These are phyloP conservation scores for Sceliomorpha sp. DNA, from an alignment of 2,888 invertebrate species.

Conservation along the genomic window DNA sequence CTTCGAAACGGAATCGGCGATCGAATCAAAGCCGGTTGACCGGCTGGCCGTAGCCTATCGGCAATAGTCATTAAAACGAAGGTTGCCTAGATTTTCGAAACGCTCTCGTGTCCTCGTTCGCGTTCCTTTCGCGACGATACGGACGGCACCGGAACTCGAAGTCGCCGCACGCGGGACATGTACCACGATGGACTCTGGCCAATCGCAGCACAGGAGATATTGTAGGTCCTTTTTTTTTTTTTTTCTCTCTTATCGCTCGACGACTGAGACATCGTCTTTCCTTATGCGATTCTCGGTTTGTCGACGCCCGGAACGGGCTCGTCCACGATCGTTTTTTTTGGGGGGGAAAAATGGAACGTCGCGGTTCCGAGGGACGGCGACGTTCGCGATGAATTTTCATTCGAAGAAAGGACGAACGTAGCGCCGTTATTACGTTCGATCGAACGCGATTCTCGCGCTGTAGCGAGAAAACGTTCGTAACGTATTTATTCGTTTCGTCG, in stretches of 20 bases:
- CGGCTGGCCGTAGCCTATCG: conserved; percentile 55
- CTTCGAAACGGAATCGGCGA: conserved; percentile 53
- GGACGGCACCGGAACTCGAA: conserved; percentile 49
- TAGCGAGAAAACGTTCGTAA: too few relatives aligned
- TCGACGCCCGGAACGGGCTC: too few relatives aligned
- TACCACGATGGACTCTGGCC: conserved; percentile 71
- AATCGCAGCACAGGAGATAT: conserved; percentile 69
- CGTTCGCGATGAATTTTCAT: too few relatives aligned
- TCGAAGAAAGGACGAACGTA: too few relatives aligned
- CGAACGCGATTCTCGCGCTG: too few relatives aligned
- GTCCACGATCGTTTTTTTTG: too few relatives aligned
- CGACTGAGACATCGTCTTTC: too few relatives aligned
- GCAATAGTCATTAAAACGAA: conserved; percentile 65
- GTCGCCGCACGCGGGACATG: conserved; percentile 62
- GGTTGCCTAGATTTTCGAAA: conserved; percentile 67
- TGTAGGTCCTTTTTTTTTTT: conserved; percentile 63
- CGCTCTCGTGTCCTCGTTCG: conserved; percentile 60
- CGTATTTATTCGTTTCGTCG: neutral
- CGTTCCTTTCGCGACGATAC: conserved; percentile 57
- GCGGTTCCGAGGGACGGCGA: too few relatives aligned
- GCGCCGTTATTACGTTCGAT: too few relatives aligned
- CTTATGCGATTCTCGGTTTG: too few relatives aligned
- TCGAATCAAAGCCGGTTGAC: conserved; percentile 54
- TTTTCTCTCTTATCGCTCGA: too few relatives aligned
- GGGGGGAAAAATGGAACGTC: too few relatives aligned